Evolutionary conservation across 2,888 invertebrate species (phyloP).

Genomic region (Stenotaenia linearis): DNA sequence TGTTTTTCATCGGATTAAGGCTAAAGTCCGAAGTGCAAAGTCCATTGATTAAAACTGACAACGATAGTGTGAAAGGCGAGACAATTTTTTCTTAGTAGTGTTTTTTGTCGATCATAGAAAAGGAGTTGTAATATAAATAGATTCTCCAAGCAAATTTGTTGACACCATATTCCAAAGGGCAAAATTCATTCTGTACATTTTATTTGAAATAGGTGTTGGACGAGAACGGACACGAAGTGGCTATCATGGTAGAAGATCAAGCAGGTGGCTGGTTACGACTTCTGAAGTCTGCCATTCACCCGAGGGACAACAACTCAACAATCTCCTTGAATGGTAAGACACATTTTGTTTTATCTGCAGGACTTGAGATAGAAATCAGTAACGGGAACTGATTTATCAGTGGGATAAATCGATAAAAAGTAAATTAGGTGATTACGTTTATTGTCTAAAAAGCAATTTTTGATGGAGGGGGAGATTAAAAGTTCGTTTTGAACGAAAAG

Average conservation of each 20-base stretch:
- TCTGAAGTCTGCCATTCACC: conserved; percentile 13
- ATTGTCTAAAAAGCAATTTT: background rate
- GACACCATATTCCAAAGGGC: background rate
- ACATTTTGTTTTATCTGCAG: background rate
- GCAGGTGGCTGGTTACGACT: conserved; percentile 30
- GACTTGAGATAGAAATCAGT: background rate
- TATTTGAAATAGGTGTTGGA: conserved; percentile 13
- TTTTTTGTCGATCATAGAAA: background rate
- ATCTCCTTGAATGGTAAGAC: conserved; percentile 27
- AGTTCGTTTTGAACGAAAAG: background rate
- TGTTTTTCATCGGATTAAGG: background rate
- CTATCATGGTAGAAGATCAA: conserved; percentile 28
- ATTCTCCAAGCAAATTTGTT: background rate
- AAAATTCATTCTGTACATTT: background rate
- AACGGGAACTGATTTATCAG: too few species aligned
- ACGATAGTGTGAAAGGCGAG: background rate
- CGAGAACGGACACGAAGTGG: conserved; percentile 31
- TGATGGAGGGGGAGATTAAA: background rate
- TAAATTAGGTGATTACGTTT: background rate
- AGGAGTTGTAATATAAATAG: conserved; percentile 10
- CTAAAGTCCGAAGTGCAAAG: background rate
- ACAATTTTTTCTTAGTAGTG: background rate
- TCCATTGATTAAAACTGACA: background rate
- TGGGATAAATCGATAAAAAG: background rate
- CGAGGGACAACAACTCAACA: background rate